These are phyloP conservation scores for Schizotus pectinicornis DNA, from an alignment of 2,888 invertebrate genomes.

Conservation along the genomic window DNA sequence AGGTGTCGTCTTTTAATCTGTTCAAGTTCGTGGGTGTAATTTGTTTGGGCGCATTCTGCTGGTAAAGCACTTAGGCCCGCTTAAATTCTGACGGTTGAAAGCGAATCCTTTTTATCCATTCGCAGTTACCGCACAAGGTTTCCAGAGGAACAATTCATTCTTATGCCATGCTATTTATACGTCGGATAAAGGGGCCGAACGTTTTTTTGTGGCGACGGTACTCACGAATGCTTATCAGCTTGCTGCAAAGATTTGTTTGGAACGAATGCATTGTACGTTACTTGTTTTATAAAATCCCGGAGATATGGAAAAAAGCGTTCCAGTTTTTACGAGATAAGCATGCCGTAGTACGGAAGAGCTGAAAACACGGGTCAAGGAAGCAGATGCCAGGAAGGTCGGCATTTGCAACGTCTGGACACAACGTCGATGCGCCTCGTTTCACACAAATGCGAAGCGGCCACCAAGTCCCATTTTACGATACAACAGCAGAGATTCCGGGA, in stretches of 20 bases:
- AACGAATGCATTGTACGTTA: conserved; percentile 25
- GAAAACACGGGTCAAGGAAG: conserved; percentile 29
- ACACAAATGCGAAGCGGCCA: conserved; percentile 27
- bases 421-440: conserved; percentile 37
- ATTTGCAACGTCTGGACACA: conserved; percentile 38
- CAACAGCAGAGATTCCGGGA: too few relatives aligned
- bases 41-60: too few relatives aligned
- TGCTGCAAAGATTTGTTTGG: conserved; percentile 1
- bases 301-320: conserved; percentile 17
- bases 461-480: not conserved
- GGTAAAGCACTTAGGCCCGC: too few relatives aligned
- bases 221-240: not conserved
- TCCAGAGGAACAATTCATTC: too few relatives aligned
- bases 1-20: too few relatives aligned
- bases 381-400: conserved; percentile 33
- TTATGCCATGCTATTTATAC: too few relatives aligned
- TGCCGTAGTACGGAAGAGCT: conserved; percentile 19
- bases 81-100: too few relatives aligned
- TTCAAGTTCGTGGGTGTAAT: too few relatives aligned
- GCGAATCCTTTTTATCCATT: too few relatives aligned
- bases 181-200: too few relatives aligned
- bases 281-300: conserved; percentile 22
- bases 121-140: too few relatives aligned
- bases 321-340: conserved; percentile 27
- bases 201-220: too few relatives aligned